A percentile compares a stretch with the other conserved stretches of the same genome.
Conservation (phyloP, 2,797 vertebrate genomes). For the Centropyge bicolor region DNA sequence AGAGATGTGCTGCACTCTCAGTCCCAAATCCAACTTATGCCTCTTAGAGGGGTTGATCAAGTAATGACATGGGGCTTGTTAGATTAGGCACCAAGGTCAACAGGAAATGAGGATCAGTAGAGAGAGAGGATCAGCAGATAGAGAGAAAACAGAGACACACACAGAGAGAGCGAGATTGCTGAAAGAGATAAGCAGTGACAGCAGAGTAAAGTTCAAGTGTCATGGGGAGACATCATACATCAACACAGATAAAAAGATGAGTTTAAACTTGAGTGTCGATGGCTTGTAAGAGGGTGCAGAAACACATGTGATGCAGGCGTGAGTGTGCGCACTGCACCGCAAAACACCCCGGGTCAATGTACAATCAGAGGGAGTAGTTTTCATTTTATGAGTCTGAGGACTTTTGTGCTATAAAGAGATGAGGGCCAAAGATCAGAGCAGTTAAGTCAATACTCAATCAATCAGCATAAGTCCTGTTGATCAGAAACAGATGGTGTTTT, state of each 20-base stretch:
- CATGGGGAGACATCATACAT: slow-evolving; percentile 39
- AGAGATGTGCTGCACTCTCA: slow-evolving; percentile 20
- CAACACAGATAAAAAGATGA: slow-evolving; percentile 51
- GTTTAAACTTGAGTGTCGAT: slow-evolving; percentile 18
- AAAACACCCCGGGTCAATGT: slow-evolving; percentile 37
- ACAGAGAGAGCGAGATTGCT: slow-evolving; percentile 53
- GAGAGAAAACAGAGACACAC: slow-evolving; percentile 32
- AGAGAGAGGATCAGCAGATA: slow-evolving; percentile 61
- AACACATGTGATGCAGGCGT: slow-evolving; percentile 8
- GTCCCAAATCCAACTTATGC: slow-evolving; percentile 71
- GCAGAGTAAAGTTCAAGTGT: slow-evolving; percentile 57
- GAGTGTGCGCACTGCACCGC: neutral
- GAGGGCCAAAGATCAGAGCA: slow-evolving; percentile 64
- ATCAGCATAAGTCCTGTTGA: slow-evolving; percentile 72
- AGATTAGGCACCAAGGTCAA: slow-evolving; percentile 68
- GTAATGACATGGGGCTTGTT: slow-evolving; percentile 75
- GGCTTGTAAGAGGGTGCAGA: slow-evolving; percentile 22
- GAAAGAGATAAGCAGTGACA: slow-evolving; percentile 59
- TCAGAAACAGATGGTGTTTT: slow-evolving; percentile 75
- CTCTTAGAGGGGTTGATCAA: slow-evolving; percentile 69
- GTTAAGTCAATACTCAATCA: slow-evolving; percentile 74
- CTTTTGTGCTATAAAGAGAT: slow-evolving; percentile 69
- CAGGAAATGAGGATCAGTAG: slow-evolving; percentile 66
- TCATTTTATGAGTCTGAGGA: slow-evolving; percentile 57
- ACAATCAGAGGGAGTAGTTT: slow-evolving; percentile 73